Conservation (phyloP, 92 coral and sea anemone species). For the Desmophyllum pertusum region DNA sequence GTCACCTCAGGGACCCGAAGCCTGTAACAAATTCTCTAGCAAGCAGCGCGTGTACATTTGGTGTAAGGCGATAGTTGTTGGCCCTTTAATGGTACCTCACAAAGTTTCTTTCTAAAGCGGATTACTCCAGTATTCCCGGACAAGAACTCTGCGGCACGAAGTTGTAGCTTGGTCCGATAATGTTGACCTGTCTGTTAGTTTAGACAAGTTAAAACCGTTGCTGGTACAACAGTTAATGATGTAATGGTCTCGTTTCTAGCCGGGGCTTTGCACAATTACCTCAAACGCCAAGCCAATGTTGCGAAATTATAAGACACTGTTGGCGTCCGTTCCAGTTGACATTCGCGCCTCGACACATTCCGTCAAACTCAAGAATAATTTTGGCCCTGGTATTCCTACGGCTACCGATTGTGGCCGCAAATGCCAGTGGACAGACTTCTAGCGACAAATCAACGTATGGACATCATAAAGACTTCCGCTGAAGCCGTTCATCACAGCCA, state of each 20-base stretch:
- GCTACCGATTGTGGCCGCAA: slow-evolving; percentile 79
- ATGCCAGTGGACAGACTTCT: slow-evolving; percentile 79
- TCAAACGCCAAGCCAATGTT: slow-evolving; percentile 39
- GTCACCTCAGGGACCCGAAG: slow-evolving; percentile 80
- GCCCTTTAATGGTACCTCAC: slow-evolving; percentile 75
- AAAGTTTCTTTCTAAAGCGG: slow-evolving; percentile 71
- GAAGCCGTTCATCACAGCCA: slow-evolving; percentile 87
- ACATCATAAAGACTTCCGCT: slow-evolving; percentile 89
- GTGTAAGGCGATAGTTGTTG: slow-evolving; percentile 88
- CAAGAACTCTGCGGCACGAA: slow-evolving; percentile 82
- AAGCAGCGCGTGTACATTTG: slow-evolving; percentile 93
- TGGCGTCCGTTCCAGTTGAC: slow-evolving; percentile 96
- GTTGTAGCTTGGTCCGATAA: slow-evolving; percentile 89
- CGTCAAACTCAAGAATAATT: slow-evolving; percentile 79
- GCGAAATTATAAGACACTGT: slow-evolving; percentile 80
- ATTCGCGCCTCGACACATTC: slow-evolving; percentile 83
- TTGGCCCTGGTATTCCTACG: slow-evolving; percentile 91
- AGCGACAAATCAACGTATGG: slow-evolving; percentile 92
- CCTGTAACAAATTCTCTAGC: slow-evolving; percentile 83
- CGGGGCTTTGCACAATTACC: slow-evolving; percentile 88
- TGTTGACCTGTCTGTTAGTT: slow-evolving; percentile 81
- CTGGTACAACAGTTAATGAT: slow-evolving; percentile 95
- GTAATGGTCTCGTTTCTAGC: slow-evolving; percentile 95
- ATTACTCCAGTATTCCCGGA: slow-evolving; percentile 84
- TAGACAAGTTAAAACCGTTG: slow-evolving; percentile 75